Conservation (phyloP, 2,113 vertebrate species). For the Brachirus orientalis region DNA sequence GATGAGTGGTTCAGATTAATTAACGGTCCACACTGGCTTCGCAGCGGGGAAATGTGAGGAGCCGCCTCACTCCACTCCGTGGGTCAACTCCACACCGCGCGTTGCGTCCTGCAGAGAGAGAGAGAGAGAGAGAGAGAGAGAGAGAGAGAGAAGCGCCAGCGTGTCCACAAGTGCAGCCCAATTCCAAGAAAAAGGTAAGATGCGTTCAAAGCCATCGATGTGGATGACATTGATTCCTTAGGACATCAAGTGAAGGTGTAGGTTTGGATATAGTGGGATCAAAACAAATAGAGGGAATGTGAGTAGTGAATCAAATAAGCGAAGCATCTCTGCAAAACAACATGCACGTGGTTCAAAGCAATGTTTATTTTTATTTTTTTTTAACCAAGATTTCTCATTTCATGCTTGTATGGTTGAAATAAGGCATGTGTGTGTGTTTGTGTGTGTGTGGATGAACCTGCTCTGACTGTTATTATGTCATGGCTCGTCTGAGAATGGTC, state of each 20-base stretch:
- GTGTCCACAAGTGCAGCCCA: constrained; percentile 31
- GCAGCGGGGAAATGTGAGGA: constrained; percentile 31
- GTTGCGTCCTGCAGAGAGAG: constrained; percentile 23
- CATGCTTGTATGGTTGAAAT: too few species aligned
- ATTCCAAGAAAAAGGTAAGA: constrained; percentile 1
- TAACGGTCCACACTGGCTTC: constrained; percentile 28
- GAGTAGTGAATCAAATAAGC: too few species aligned
- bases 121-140: constrained; percentile 5
- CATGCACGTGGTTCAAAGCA: not conserved
- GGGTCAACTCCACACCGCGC: constrained; percentile 10
- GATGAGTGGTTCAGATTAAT: constrained; percentile 63
- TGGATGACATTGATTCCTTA: not conserved
- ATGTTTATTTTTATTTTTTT: not conserved
- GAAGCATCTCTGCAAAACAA: constrained; percentile 9
- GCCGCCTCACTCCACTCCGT: constrained; percentile 3
- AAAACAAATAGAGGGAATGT: too few species aligned
- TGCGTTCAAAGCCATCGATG: not conserved
- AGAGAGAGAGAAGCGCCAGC: not conserved
- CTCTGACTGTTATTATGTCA: not conserved
- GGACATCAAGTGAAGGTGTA: not conserved
- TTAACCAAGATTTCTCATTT: not conserved
- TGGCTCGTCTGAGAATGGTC: constrained; percentile 17
- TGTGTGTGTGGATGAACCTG: not conserved
- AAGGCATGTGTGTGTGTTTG: too few species aligned
- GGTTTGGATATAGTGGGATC: too few species aligned